Percentiles rank a stretch among this genome's conserved stretches.
Evolutionary conservation across 2,888 invertebrate genomes (phyloP).

Genomic region (Perdita meconis): DNA sequence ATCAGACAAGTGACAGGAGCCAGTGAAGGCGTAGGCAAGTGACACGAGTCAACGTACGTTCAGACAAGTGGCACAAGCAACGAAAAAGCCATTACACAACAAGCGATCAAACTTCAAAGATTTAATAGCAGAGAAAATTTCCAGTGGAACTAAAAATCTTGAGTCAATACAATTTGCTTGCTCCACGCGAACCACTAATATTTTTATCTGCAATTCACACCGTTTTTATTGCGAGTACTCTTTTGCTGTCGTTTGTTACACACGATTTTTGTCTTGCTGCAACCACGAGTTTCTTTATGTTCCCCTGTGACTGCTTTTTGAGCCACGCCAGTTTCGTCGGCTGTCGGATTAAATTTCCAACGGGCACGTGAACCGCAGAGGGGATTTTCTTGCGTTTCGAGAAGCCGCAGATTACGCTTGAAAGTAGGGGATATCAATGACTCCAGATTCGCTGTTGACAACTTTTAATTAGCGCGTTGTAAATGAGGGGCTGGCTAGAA

Average conservation of each 20-base stretch:
- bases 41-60: not conserved
- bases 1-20: no score
- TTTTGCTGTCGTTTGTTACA: conserved; percentile 33
- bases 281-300: not conserved
- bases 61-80: not conserved
- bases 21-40: not conserved
- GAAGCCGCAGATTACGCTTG: not conserved
- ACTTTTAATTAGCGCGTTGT: conserved; percentile 4
- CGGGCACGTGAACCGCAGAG: not conserved
- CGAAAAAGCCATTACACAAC: no score
- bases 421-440: conserved; percentile 1
- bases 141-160: no score
- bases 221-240: conserved; percentile 19
- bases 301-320: not conserved
- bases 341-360: conserved; percentile 22
- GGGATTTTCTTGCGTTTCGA: not conserved
- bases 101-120: no score
- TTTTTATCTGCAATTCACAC: conserved; percentile 25
- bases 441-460: not conserved
- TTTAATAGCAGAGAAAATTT: no score
- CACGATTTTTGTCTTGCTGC: not conserved
- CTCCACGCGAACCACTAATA: not conserved
- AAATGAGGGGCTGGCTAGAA: not conserved
- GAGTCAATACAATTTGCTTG: not conserved
- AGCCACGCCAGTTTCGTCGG: conserved; percentile 6